These are phyloP conservation scores for Dasyprocta punctata DNA, from an alignment of 2,113 vertebrate genomes.

Conservation along the genomic window DNA sequence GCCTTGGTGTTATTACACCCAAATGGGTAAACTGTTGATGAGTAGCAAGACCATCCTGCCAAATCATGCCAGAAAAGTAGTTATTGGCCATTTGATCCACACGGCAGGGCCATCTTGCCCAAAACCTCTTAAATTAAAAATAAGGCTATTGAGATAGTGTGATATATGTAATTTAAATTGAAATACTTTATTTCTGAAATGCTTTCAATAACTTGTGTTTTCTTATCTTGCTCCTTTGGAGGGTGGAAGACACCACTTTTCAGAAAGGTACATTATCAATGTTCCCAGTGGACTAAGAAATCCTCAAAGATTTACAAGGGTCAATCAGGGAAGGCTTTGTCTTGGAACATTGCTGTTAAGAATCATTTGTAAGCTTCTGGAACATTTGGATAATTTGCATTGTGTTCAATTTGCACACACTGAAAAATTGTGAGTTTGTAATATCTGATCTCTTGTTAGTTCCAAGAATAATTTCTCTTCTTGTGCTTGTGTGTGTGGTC, in stretches of 20 bases:
- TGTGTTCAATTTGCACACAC: constrained; percentile 8
- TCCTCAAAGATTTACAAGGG: background rate
- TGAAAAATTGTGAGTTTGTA: background rate
- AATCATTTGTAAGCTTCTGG: constrained; percentile 31
- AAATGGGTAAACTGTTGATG: background rate
- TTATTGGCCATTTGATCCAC: background rate
- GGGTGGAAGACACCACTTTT: background rate
- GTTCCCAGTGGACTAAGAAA: background rate
- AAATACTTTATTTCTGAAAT: constrained; percentile 47
- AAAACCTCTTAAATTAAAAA: constrained; percentile 20
- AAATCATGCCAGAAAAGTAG: background rate
- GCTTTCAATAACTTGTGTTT: constrained; percentile 19
- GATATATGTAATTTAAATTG: background rate
- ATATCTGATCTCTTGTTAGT: background rate
- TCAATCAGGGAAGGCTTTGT: background rate
- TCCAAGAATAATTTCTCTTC: background rate
- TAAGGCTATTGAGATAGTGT: background rate
- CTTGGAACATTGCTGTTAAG: background rate
- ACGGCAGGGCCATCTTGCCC: background rate
- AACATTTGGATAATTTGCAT: background rate
- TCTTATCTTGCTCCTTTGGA: constrained; percentile 14
- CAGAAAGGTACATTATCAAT: background rate
- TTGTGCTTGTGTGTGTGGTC: background rate
- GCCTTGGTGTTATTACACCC: background rate
- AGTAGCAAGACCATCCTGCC: background rate